Percentiles rank a stretch among this genome's conserved stretches.
Evolutionary conservation across 2,797 vertebrate species (phyloP).

Genomic region (Falco naumanni): DNA sequence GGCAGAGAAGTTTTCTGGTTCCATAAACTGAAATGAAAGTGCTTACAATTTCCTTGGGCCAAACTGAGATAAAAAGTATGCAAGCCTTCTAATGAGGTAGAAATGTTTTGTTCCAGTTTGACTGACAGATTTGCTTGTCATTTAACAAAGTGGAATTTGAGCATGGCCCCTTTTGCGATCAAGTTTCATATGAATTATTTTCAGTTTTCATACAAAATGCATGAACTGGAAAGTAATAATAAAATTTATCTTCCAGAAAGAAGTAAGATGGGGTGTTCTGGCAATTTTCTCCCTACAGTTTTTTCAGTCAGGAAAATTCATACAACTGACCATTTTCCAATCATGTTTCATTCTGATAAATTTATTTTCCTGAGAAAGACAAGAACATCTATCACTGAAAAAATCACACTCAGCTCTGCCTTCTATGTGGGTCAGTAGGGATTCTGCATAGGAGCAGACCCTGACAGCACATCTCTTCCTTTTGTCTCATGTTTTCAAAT

Average conservation of each 20-base stretch:
- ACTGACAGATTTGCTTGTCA: neutral
- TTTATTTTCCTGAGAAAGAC: neutral
- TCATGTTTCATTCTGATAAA: neutral
- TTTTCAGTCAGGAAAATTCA: neutral
- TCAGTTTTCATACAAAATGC: neutral
- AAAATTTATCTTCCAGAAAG: neutral
- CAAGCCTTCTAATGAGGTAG: neutral
- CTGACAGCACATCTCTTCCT: neutral
- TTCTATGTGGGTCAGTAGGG: neutral
- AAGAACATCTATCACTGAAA: neutral
- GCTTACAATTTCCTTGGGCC: neutral
- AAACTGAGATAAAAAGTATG: neutral
- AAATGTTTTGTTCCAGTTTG: neutral
- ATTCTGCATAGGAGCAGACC: neutral
- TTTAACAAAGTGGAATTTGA: neutral
- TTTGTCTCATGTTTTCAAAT: neutral
- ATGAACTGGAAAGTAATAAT: neutral
- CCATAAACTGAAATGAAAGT: neutral
- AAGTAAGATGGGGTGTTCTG: neutral
- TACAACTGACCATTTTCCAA: neutral
- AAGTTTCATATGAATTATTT: neutral
- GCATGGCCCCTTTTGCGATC: neutral
- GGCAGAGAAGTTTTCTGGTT: neutral
- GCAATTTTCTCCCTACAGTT: neutral
- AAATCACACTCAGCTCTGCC: neutral